A percentile compares a stretch with the other conserved stretches of the same genome.
phyloP scores from a whole-genome alignment of 2,888 invertebrate genomes.

The Meteorus cinctellus region DNA sequence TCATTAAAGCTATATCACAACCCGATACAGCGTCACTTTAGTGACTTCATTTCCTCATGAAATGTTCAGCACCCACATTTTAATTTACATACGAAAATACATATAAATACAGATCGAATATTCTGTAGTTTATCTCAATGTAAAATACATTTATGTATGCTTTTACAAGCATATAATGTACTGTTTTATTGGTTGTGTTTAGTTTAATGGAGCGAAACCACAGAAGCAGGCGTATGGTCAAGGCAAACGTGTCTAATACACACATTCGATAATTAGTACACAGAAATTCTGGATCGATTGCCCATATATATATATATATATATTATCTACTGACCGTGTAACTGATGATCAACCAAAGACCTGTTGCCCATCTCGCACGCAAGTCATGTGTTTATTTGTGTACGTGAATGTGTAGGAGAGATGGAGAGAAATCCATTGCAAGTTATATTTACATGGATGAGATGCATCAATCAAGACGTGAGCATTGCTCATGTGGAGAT shows the following conservation, averaged over 20 bases:
- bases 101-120: not conserved
- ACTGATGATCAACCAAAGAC: conserved; percentile 21
- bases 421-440: too few relatives aligned
- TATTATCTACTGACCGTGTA: conserved; percentile 6
- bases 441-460: too few relatives aligned
- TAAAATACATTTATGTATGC: not conserved
- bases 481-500: not conserved
- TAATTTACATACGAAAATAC: not conserved
- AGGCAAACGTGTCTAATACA: conserved; percentile 6
- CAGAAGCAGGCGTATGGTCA: conserved; percentile 19
- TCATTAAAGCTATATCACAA: not conserved
- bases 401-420: not conserved
- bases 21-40: not conserved
- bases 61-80: not conserved
- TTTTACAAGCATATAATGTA: not conserved
- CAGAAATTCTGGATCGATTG: conserved; percentile 18
- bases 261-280: conserved; percentile 31
- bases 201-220: conserved; percentile 19
- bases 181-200: not conserved
- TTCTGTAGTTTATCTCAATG: not conserved
- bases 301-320: not conserved
- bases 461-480: not conserved
- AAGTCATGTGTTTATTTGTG: not conserved
- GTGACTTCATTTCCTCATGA: not conserved
- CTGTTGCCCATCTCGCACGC: conserved; percentile 26